Percentiles rank a stretch among this genome's conserved stretches.
phyloP scores from a whole-genome alignment of 2,797 vertebrate species.

The Cossypha polioptera region DNA sequence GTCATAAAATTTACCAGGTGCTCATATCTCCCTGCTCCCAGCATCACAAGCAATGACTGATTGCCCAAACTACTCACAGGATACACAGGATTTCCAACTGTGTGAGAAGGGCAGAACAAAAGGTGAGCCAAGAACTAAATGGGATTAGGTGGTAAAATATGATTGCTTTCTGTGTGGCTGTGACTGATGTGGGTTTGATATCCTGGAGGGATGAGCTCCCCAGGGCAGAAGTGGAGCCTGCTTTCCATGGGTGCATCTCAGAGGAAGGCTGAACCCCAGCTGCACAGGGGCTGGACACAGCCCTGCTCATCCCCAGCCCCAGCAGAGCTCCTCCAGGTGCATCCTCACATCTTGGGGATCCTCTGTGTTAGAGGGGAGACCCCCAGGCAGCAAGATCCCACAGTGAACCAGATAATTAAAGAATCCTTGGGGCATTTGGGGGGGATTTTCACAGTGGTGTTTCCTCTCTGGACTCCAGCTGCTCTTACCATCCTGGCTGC shows the following conservation, averaged over 20 bases:
- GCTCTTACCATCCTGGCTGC: background rate
- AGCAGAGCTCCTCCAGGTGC: background rate
- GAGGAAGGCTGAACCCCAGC: background rate
- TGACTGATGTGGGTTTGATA: background rate
- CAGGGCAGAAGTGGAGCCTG: background rate
- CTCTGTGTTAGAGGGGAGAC: background rate
- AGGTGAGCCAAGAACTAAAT: slow-evolving; percentile 8
- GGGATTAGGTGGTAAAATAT: background rate
- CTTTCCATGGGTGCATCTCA: background rate
- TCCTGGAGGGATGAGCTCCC: background rate
- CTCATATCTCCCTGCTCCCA: background rate
- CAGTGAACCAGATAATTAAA: background rate
- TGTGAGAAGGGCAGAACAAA: slow-evolving; percentile 19
- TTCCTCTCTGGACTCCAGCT: background rate
- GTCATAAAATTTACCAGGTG: background rate
- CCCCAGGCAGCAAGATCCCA: background rate
- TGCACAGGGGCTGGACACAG: accelerated
- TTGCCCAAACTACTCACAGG: background rate
- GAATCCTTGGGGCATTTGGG: background rate
- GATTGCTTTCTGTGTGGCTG: background rate
- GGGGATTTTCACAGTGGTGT: background rate
- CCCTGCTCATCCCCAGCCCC: background rate
- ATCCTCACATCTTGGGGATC: background rate
- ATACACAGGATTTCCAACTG: background rate
- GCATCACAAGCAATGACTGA: background rate